A percentile compares a stretch with the other conserved stretches of the same genome.
Evolutionary conservation across 2,797 vertebrate genomes (phyloP).

Genomic region (Limosa lapponica): DNA sequence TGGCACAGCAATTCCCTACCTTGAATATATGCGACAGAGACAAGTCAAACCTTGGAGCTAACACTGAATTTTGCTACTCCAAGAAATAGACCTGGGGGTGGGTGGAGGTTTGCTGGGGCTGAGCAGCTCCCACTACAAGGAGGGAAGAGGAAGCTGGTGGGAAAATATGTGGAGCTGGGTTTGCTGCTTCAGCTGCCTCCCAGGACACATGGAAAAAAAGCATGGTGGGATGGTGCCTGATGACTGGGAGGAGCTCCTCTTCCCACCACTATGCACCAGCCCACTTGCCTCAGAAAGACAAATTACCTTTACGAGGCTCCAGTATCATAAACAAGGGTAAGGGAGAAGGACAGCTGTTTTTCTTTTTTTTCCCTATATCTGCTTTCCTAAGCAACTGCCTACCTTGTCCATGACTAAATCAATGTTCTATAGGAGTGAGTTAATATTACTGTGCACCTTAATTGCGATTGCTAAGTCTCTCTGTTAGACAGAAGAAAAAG

Average conservation of each 20-base stretch:
- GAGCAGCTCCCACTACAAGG: background rate
- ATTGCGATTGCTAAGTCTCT: background rate
- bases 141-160: background rate
- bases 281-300: background rate
- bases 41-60: background rate
- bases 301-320: background rate
- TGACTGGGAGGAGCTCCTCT: background rate
- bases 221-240: background rate
- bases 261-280: background rate
- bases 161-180: background rate
- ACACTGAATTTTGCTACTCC: background rate
- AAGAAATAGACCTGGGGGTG: background rate
- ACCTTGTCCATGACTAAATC: background rate
- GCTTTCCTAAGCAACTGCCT: background rate
- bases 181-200: background rate
- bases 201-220: background rate
- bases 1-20: background rate
- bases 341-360: background rate
- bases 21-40: background rate
- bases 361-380: background rate
- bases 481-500: background rate
- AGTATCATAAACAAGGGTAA: background rate
- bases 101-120: background rate
- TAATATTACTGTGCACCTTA: background rate
- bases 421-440: accelerated